phyloP scores from a whole-genome alignment of 2,888 invertebrate genomes.

The Xanthorhoe designata region DNA sequence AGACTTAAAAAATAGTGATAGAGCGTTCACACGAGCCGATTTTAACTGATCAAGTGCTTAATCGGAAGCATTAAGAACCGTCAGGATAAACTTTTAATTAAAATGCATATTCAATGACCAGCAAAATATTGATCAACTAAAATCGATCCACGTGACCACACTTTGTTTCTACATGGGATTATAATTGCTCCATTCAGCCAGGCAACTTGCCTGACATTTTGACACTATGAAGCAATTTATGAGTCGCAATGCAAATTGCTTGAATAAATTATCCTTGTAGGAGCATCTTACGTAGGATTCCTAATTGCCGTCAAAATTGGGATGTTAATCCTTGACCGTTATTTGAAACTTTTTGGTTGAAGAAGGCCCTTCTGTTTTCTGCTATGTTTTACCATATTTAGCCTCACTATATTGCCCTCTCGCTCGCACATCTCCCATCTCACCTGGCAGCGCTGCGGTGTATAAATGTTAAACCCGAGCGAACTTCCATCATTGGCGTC shows the following conservation, averaged over 20 bases:
- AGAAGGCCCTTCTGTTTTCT: no score
- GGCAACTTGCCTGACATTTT: neutral
- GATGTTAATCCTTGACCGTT: no score
- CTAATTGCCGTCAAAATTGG: constrained; percentile 24
- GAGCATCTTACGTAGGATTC: constrained; percentile 19
- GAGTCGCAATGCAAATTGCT: neutral
- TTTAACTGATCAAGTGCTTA: neutral
- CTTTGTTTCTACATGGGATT: neutral
- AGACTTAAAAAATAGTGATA: constrained; percentile 1
- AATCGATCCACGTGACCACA: neutral
- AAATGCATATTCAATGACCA: neutral
- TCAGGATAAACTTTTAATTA: neutral
- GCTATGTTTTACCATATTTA: no score
- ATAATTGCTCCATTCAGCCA: neutral
- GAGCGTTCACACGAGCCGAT: neutral
- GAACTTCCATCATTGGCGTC: no score
- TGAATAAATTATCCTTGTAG: constrained; percentile 1
- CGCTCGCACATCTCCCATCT: no score
- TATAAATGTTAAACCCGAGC: no score
- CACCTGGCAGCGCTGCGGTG: no score
- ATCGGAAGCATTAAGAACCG: neutral
- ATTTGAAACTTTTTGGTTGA: no score
- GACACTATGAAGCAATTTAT: neutral
- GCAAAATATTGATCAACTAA: neutral
- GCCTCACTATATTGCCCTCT: no score